These are phyloP conservation scores for Enteromius viviparus DNA, from an alignment of 2,797 vertebrate genomes.

Conservation along the genomic window DNA sequence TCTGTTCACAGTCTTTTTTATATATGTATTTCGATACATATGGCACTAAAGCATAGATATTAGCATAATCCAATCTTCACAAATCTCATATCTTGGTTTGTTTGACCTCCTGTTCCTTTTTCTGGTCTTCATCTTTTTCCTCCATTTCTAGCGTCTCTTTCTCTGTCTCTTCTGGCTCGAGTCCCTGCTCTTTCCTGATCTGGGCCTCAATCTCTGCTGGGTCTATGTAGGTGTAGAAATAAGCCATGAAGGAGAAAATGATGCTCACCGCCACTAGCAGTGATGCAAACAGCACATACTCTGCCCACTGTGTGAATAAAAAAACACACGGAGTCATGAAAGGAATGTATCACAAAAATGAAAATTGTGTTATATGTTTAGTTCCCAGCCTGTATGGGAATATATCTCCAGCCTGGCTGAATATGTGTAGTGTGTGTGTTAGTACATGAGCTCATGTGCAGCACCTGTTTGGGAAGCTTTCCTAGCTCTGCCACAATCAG, in stretches of 20 bases:
- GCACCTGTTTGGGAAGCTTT: constrained; percentile 82
- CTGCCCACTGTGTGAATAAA: constrained; percentile 83
- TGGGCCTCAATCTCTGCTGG: constrained; percentile 86
- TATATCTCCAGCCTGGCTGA: background rate
- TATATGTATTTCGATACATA: background rate
- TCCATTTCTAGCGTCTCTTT: constrained; percentile 66
- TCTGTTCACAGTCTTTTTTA: background rate
- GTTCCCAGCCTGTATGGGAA: background rate
- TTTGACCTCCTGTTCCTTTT: constrained; percentile 30
- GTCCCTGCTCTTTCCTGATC: constrained; percentile 71
- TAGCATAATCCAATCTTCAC: background rate
- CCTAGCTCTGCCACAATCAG: constrained; percentile 88
- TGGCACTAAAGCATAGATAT: background rate
- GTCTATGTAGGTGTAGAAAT: constrained; percentile 91
- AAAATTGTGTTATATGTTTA: background rate
- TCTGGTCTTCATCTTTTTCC: constrained; percentile 47
- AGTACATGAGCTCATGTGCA: background rate
- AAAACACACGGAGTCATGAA: constrained; percentile 14
- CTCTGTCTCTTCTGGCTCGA: constrained; percentile 56
- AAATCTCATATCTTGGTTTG: constrained; percentile 68
- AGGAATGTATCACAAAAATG: background rate
- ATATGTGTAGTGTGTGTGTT: background rate
- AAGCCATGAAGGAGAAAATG: constrained; percentile 91
- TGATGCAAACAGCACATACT: constrained; percentile 88
- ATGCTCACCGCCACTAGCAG: constrained; percentile 86